Conservation (phyloP, 2,797 vertebrate species). For the Rhyacichthys aspro region DNA sequence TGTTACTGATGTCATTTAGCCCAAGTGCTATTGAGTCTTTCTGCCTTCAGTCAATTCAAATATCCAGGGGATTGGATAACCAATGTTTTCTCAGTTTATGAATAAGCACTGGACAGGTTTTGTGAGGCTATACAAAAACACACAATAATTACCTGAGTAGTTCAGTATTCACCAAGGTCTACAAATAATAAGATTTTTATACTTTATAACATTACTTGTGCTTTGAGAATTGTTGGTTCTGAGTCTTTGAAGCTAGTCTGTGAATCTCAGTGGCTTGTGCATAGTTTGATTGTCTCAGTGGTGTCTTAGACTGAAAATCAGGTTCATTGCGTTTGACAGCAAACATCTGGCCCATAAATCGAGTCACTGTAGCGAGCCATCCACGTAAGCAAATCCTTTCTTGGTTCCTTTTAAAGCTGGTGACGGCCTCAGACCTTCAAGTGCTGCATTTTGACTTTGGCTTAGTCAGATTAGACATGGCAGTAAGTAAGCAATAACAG, state of each 20-base stretch:
- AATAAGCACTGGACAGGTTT: too few species aligned
- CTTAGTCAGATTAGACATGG: slow-evolving; percentile 48
- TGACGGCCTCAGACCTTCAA: slow-evolving; percentile 34
- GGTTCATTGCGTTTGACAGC: slow-evolving; percentile 10
- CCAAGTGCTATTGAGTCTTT: slow-evolving; percentile 27
- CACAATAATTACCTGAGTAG: too few species aligned
- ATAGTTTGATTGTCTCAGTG: slow-evolving; percentile 11
- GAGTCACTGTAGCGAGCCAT: slow-evolving; percentile 9
- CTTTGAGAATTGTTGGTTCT: too few species aligned
- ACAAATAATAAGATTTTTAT: too few species aligned
- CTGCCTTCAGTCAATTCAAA: neutral
- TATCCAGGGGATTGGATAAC: too few species aligned
- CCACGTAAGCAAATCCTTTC: slow-evolving; percentile 18
- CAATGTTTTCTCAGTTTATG: too few species aligned
- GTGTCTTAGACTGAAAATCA: slow-evolving; percentile 10
- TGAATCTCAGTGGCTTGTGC: neutral
- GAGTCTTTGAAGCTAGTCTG: too few species aligned
- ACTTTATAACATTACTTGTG: too few species aligned
- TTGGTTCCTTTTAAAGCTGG: slow-evolving; percentile 25
- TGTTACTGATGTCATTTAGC: slow-evolving; percentile 34
- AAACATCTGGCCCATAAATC: slow-evolving; percentile 20
- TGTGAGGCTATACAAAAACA: too few species aligned
- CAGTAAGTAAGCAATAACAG: slow-evolving; percentile 40
- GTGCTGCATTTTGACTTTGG: slow-evolving; percentile 36
- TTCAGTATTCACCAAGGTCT: too few species aligned